These are phyloP conservation scores for Cataglyphis rosenhaueri DNA, from an alignment of 2,888 invertebrate genomes.

Conservation along the genomic window DNA sequence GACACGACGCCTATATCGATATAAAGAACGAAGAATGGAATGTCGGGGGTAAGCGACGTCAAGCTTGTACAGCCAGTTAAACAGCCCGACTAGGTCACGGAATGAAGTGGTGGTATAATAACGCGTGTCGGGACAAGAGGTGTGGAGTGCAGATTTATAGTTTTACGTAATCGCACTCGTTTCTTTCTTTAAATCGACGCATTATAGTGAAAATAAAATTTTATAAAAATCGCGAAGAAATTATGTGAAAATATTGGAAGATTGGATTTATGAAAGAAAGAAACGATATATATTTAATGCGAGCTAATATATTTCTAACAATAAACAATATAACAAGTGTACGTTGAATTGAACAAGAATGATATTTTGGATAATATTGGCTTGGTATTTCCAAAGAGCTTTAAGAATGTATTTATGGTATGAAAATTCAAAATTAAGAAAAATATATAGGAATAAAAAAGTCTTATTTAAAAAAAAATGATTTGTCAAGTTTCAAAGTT, in stretches of 20 bases:
- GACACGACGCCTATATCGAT: conserved; percentile 47
- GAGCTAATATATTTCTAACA: neutral
- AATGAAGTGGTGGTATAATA: conserved; percentile 43
- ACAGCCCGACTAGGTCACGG: conserved; percentile 51
- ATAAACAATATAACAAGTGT: neutral
- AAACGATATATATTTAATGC: neutral
- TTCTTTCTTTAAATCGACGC: neutral
- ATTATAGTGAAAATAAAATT: neutral
- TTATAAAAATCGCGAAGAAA: neutral
- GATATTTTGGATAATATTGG: neutral
- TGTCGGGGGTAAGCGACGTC: conserved; percentile 45
- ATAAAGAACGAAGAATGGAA: conserved; percentile 53
- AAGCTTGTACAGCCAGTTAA: conserved; percentile 49
- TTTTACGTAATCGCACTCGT: conserved; percentile 6
- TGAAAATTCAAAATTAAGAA: neutral
- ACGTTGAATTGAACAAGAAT: neutral
- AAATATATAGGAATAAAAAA: neutral
- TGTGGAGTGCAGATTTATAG: conserved; percentile 19
- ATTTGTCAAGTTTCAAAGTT: neutral
- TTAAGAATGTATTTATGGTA: neutral
- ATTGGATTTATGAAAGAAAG: neutral
- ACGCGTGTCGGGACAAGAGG: conserved; percentile 15
- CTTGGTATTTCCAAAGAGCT: neutral
- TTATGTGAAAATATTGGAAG: neutral
- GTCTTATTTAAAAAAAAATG: neutral